Evolutionary conservation across 53 echinoderm and acorn worm species (phyloP).

Genomic region (Apostichopus leukothele): DNA sequence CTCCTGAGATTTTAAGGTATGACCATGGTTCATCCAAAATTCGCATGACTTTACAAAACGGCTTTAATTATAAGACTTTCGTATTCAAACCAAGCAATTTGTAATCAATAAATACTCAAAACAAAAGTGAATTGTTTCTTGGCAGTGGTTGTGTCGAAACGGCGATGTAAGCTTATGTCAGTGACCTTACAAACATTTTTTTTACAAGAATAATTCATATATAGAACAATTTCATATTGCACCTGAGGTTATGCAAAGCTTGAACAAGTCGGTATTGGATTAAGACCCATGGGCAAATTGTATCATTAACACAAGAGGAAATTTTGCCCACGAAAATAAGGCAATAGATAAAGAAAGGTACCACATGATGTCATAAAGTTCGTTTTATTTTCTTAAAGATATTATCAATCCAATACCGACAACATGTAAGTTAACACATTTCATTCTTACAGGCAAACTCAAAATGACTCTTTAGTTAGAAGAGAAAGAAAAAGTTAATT

Average conservation of each 20-base stretch:
- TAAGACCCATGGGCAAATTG: not conserved
- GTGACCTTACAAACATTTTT: not conserved
- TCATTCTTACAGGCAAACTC: not conserved
- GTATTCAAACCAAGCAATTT: no score
- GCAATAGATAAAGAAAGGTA: not conserved
- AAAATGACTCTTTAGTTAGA: not conserved
- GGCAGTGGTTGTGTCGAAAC: no score
- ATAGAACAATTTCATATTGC: not conserved
- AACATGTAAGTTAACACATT: not conserved
- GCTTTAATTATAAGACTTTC: no score
- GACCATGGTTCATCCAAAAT: no score
- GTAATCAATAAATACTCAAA: no score
- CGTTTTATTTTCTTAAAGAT: not conserved
- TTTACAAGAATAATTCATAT: not conserved
- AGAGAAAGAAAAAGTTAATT: slow-evolving; percentile 28
- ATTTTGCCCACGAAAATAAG: no score
- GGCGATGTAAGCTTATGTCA: not conserved
- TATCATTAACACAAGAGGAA: not conserved
- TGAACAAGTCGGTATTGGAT: not conserved
- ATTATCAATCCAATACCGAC: not conserved
- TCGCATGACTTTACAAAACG: no score
- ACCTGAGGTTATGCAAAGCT: slow-evolving; percentile 1
- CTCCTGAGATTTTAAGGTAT: no score
- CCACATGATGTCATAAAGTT: not conserved
- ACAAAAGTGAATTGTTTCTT: no score